Base-by-base conservation (phyloP, 2,888 invertebrate genomes). In the Macropis europaea region DNA sequence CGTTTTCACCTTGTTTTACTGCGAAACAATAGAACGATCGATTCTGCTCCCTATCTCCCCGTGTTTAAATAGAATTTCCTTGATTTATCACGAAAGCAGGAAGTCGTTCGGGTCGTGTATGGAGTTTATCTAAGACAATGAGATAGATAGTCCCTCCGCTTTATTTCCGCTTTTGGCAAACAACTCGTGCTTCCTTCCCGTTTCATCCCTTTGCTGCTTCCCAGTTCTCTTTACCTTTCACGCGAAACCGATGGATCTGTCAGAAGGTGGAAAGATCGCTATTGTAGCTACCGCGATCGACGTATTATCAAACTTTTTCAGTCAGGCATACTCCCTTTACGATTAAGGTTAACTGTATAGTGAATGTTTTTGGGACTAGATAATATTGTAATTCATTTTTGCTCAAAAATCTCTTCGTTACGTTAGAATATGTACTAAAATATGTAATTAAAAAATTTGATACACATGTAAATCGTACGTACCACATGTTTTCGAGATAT, bases 111-210 rank as follows among this genome's bases (percentile, higher is more conserved):
- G 54, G 64, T 42, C 43, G 36, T 52, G 63, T 52, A 28, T 13
- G 38, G 26, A 28, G 54, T 76, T 68, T 30, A 53, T 59, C 53
- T 50, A 52, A 54, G 45, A 73, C 45, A 50, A 60, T 60, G 43
- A 32, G 30, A 62, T 48, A 53, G 59, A 68, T 62, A 54, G 36
- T 48, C 43, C 47, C 19, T 67, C 30, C 40, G 45, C 30, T 57
- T 52, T 53, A 38, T 40, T 63, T 52, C 26, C 52, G 13, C 2
- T 36, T 24, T 43, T 13, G 30, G 32, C 15, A 36, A 54, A 54
- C n/a, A 50, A 2, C 3, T 28, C 50, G 3, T 30, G 19, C 19
- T 36, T 15, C 26, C 17, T 5, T 34, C 17, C 7, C 11, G 26
- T 32, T 53, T 40, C 15, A 26, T 53, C 28, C 24, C 22, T 13